Evolutionary conservation across 2,113 vertebrate species (phyloP).

Genomic region (Fulica atra): DNA sequence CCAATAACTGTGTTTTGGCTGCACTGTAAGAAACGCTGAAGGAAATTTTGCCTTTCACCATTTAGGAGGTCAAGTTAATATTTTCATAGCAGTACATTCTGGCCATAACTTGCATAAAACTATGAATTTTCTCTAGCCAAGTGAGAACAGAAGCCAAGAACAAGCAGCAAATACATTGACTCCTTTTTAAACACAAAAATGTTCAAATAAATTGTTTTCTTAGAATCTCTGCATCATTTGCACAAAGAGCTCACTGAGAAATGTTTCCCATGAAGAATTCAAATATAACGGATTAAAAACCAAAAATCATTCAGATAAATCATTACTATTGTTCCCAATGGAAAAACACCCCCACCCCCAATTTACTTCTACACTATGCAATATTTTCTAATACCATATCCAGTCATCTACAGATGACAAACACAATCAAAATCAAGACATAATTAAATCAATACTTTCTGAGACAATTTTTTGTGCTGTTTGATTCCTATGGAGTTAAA

Average conservation of each 20-base stretch:
- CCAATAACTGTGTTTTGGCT: not conserved
- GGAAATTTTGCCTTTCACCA: not conserved
- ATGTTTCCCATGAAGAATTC: not conserved
- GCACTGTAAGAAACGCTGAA: not conserved
- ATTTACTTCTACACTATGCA: not conserved
- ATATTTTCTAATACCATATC: not conserved
- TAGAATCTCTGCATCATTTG: not conserved
- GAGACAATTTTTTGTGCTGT: not conserved
- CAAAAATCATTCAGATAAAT: not conserved
- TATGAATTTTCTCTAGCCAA: not conserved
- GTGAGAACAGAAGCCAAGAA: not conserved
- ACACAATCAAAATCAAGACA: not conserved
- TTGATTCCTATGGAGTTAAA: not conserved
- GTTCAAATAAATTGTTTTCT: not conserved
- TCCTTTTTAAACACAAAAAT: not conserved
- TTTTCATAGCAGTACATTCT: not conserved
- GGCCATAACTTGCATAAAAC: not conserved
- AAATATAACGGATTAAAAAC: not conserved
- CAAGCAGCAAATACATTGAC: not conserved
- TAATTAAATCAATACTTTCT: not conserved
- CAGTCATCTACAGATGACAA: not conserved
- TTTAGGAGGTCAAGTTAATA: not conserved
- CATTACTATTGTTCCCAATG: not conserved
- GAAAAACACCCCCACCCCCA: not conserved
- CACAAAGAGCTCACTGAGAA: not conserved